A percentile compares a stretch with the other conserved stretches of the same genome.
phyloP scores from a whole-genome alignment of 2,888 invertebrate species.

The Tanytarsus gracilentus region DNA sequence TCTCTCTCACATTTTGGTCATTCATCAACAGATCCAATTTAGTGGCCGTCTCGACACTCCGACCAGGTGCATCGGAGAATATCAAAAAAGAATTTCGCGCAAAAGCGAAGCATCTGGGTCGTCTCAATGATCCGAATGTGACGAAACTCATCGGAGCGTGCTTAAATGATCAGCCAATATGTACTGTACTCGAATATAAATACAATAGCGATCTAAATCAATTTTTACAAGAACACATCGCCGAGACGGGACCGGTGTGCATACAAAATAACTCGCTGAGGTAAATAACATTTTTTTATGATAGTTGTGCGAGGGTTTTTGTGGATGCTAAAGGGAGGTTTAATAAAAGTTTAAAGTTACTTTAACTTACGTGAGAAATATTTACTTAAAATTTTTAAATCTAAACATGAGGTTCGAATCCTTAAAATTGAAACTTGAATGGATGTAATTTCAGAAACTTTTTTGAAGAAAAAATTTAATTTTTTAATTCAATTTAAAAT shows the following conservation, averaged over 20 bases:
- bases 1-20: background rate
- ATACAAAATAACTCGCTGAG: constrained; percentile 60
- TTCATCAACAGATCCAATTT: constrained; percentile 43
- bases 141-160: constrained; percentile 64
- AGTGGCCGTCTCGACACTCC: constrained; percentile 65
- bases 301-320: background rate
- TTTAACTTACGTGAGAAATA: too few species aligned
- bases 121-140: constrained; percentile 62
- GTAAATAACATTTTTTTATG: constrained; percentile 46
- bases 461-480: too few species aligned
- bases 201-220: constrained; percentile 64
- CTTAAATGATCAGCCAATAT: constrained; percentile 61
- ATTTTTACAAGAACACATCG: constrained; percentile 70
- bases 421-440: too few species aligned
- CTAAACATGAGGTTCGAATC: too few species aligned
- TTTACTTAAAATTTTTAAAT: too few species aligned
- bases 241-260: constrained; percentile 58
- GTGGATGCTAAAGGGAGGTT: background rate
- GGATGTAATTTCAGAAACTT: too few species aligned
- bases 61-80: constrained; percentile 49
- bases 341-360: background rate
- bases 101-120: constrained; percentile 61
- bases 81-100: constrained; percentile 60
- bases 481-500: too few species aligned
- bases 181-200: constrained; percentile 67